Evolutionary conservation across 1,140 invertebrate genomes (phyloP).

Genomic region (Homarus americanus): DNA sequence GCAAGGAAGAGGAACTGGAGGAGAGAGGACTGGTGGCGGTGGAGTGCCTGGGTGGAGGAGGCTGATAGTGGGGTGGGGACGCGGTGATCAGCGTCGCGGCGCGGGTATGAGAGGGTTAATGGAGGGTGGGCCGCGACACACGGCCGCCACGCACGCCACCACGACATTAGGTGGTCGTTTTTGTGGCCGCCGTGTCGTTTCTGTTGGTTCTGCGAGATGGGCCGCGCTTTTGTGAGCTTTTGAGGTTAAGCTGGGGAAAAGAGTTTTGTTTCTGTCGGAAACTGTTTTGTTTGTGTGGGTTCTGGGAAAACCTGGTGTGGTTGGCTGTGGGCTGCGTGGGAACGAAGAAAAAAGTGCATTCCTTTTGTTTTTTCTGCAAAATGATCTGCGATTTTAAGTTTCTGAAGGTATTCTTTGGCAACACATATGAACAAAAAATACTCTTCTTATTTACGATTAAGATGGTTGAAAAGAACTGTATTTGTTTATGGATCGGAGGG

Average conservation of each 20-base stretch:
- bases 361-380: no score
- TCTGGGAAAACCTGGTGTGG: background rate
- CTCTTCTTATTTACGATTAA: no score
- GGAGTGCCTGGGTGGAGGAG: background rate
- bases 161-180: conserved; percentile 54
- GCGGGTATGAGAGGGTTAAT: conserved; percentile 12
- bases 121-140: conserved; percentile 20
- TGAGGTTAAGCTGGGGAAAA: background rate
- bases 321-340: no score
- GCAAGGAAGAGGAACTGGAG: background rate
- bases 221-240: background rate
- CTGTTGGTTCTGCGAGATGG: conserved; percentile 16
- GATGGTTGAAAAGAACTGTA: no score
- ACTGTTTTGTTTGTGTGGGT: background rate
- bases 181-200: conserved; percentile 37
- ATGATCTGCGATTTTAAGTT: no score
- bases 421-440: no score
- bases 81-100: background rate
- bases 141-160: conserved; percentile 53
- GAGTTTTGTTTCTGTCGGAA: background rate
- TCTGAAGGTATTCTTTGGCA: no score
- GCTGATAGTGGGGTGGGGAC: background rate
- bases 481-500: no score
- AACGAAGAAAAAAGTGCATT: no score
- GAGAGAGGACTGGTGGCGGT: background rate